These are phyloP conservation scores for Carcharodon carcharias DNA, from an alignment of 2,797 vertebrate species.

Conservation along the genomic window DNA sequence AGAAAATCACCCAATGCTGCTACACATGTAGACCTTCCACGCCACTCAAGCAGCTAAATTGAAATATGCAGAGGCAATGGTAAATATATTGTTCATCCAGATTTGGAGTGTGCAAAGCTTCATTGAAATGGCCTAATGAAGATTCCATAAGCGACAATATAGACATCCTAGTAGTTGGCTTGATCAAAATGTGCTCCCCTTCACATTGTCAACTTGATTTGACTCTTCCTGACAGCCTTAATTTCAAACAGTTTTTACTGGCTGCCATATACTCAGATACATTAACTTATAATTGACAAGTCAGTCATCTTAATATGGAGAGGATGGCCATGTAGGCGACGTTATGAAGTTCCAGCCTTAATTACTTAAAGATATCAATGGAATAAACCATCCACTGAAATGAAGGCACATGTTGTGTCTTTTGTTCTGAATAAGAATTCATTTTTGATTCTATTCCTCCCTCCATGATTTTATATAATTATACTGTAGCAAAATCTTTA, in stretches of 20 bases:
- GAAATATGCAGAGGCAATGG: not conserved
- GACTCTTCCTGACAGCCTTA: not conserved
- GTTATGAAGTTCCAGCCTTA: not conserved
- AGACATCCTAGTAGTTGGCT: not conserved
- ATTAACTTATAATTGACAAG: not conserved
- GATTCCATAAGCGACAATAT: not conserved
- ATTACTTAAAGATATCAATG: not conserved
- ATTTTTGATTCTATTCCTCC: not conserved
- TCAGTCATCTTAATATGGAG: not conserved
- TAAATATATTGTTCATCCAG: constrained; percentile 1
- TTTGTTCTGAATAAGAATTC: not conserved
- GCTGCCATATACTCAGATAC: not conserved
- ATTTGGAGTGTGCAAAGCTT: not conserved
- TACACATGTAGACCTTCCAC: not conserved
- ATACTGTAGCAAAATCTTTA: not conserved
- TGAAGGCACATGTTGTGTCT: not conserved
- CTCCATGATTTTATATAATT: not conserved
- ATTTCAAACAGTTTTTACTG: not conserved
- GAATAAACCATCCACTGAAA: not conserved
- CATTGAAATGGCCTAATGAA: not conserved
- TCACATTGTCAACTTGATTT: not conserved
- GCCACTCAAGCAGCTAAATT: not conserved
- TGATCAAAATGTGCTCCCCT: not conserved
- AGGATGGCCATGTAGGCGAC: not conserved
- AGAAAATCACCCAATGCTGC: not conserved